Evolutionary conservation across 2,888 invertebrate genomes (phyloP), one percentile per base, ranked within the genome.

Genomic region (Eilema sororculum): DNA sequence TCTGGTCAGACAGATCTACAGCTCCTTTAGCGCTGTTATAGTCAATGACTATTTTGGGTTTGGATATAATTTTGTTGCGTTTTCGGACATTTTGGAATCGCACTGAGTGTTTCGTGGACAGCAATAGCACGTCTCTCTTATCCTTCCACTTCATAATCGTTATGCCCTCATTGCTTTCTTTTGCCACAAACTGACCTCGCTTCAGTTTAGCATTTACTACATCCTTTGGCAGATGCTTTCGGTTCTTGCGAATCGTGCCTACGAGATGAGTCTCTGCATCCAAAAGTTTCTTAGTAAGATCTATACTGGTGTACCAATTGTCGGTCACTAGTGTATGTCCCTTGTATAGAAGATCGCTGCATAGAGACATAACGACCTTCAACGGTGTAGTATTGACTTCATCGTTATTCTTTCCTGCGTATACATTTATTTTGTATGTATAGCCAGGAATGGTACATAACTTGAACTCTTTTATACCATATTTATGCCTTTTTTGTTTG

Each of bases 181-280:
- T 66, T 3, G 68, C 73, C 59, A 56, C 58, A 59, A 64, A 73
- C 65, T 73, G 63, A 8, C 77, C 76, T 64, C 28, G 28, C 59
- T 78, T 78, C 46, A 78, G 68, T 69, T 76, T 78, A 64, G 72
- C 71, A 61, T 69, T 68, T 60, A 72, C 67, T 60, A 69, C 72
- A 61, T 69, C 67, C 64, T 74, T 77, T 61, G 74, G 74, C 37
- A 76, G 52, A 67, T 66, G 46, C 68, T 66, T 71, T 58, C 72
- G 56, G 63, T 74, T 78, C 52, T 76, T 78, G 22, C 74, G 67
- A 41, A 78, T 56, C 13, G 76, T 76, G 41, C 62, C 62, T 24
- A 62, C 62, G 41, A 41, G 41, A 24, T 62, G 62, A 24, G 62
- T 62, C 16, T 62, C 16, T 37, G 61, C 61, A 37, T 41, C 62